These are phyloP conservation scores for Isurus oxyrinchus DNA, from an alignment of 2,113 vertebrate genomes.

Conservation along the genomic window DNA sequence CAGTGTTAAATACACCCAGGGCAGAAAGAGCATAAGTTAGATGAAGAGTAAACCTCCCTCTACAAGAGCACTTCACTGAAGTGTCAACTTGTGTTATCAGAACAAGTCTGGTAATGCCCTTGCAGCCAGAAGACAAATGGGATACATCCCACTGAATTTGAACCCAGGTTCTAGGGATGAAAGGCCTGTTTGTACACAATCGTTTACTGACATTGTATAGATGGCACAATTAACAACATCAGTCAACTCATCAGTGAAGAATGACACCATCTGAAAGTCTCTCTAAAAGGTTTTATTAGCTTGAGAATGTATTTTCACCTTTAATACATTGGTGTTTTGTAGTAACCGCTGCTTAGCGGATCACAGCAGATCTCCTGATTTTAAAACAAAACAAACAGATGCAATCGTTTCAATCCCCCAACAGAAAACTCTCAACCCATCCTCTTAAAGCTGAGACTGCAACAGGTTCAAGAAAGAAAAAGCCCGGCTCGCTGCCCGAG, in stretches of 20 bases:
- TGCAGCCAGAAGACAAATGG: neutral
- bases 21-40: neutral
- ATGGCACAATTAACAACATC: neutral
- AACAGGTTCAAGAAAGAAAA: constrained; percentile 5
- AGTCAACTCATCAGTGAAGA: neutral
- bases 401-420: neutral
- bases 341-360: neutral
- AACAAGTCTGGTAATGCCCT: neutral
- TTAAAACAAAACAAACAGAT: constrained; percentile 16
- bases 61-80: neutral
- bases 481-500: neutral
- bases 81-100: neutral
- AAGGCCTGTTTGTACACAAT: neutral
- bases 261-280: neutral
- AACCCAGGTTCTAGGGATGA: neutral
- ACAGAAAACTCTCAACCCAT: constrained; percentile 27
- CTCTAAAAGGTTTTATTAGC: constrained; percentile 26
- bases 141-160: neutral
- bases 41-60: neutral
- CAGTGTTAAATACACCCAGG: neutral
- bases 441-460: neutral
- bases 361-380: neutral
- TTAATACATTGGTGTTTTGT: neutral
- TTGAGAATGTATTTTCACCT: constrained; percentile 28
- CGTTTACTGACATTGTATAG: neutral